phyloP scores from a whole-genome alignment of 1,140 invertebrate genomes.

The Sipha flava region DNA sequence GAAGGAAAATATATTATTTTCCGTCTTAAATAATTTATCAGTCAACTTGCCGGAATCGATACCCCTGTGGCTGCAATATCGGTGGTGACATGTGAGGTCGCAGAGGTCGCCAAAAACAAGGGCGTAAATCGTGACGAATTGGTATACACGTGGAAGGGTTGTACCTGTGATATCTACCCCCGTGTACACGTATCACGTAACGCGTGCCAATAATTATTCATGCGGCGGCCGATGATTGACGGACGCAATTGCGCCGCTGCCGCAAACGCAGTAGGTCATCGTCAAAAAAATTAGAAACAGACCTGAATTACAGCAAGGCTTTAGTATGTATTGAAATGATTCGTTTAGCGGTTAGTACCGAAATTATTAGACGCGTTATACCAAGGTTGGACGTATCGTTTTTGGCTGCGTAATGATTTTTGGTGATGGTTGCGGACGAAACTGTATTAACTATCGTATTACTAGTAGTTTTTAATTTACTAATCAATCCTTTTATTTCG shows the following conservation, averaged over 20 bases:
- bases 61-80: neutral
- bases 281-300: neutral
- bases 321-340: no score
- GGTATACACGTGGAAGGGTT: neutral
- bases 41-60: neutral
- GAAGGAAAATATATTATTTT: neutral
- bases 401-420: no score
- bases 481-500: no score
- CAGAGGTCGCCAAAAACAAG: conserved; percentile 15
- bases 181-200: neutral
- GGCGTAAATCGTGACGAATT: neutral
- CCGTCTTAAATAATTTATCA: conserved; percentile 25
- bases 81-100: neutral
- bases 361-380: no score
- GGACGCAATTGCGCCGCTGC: neutral
- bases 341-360: no score
- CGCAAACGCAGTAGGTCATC: neutral
- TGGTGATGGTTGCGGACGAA: no score
- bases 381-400: no score
- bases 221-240: neutral
- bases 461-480: no score
- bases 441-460: no score
- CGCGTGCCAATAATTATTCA: neutral
- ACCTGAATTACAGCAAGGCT: no score
- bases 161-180: neutral